Evolutionary conservation across 2,888 invertebrate species (phyloP).

Genomic region (Eugnorisma glareosa): DNA sequence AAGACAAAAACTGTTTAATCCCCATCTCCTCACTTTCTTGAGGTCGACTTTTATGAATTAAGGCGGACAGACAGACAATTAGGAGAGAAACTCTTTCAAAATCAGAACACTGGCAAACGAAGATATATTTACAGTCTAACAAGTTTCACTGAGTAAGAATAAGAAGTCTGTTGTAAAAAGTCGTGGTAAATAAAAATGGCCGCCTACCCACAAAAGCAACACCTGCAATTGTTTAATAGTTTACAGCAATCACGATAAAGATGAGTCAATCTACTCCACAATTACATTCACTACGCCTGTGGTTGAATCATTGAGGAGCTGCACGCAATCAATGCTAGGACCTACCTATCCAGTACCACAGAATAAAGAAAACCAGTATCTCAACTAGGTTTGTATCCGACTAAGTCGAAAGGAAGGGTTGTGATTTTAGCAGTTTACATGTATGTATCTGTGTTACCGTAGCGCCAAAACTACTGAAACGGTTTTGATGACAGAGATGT

Average conservation of each 20-base stretch:
- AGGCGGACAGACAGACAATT: neutral
- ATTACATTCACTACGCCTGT: slow-evolving; percentile 37
- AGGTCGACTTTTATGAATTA: neutral
- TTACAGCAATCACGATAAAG: slow-evolving; percentile 33
- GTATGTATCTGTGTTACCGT: neutral
- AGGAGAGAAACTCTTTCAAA: neutral
- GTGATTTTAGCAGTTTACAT: neutral
- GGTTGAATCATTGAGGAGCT: slow-evolving; percentile 38
- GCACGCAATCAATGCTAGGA: slow-evolving; percentile 53
- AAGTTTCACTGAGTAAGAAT: neutral
- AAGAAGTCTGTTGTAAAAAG: neutral
- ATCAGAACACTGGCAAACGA: too few species aligned
- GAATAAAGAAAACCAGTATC: neutral
- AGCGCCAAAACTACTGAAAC: neutral
- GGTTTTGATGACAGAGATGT: neutral
- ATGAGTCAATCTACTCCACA: slow-evolving; percentile 40
- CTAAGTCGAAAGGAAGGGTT: neutral
- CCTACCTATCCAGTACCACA: neutral
- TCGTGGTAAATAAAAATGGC: slow-evolving; percentile 1
- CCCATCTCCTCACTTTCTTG: neutral
- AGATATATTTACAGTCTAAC: neutral
- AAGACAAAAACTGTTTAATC: neutral
- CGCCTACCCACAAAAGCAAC: slow-evolving; percentile 2
- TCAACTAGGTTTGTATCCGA: neutral
- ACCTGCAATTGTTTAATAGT: slow-evolving; percentile 23